Evolutionary conservation across 92 coral and sea anemone genomes (phyloP).

Genomic region (Porites divaricata): DNA sequence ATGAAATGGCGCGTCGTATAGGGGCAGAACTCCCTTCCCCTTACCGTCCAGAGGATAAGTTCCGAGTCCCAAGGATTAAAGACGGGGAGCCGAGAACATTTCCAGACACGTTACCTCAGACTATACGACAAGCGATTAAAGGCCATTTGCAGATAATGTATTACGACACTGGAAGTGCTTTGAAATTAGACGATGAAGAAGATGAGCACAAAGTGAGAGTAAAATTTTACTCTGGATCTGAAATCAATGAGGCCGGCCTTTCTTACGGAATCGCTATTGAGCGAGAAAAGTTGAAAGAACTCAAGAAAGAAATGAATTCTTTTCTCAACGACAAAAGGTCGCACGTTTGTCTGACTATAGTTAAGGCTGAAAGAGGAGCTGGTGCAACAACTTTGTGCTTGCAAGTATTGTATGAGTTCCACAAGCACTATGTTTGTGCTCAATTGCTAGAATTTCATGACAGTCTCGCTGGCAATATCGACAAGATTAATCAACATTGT

Average conservation of each 20-base stretch:
- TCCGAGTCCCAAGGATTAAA: conserved; percentile 67
- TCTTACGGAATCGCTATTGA: conserved; percentile 60
- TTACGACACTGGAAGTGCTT: conserved; percentile 12
- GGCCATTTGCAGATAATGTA: conserved; percentile 77
- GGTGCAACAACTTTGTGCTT: conserved; percentile 81
- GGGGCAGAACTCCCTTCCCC: conserved; percentile 69
- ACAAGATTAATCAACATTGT: conserved; percentile 57
- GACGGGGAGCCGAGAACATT: conserved; percentile 36
- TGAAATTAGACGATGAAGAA: conserved; percentile 27
- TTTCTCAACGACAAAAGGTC: conserved; percentile 62
- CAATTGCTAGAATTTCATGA: conserved; percentile 68
- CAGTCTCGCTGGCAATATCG: conserved; percentile 64
- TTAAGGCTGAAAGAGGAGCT: conserved; percentile 85
- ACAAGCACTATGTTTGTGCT: conserved; percentile 69
- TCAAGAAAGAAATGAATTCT: conserved; percentile 55
- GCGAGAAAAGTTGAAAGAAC: conserved; percentile 56
- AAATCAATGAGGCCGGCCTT: conserved; percentile 57
- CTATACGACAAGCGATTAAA: conserved; percentile 64
- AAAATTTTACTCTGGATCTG: conserved; percentile 68
- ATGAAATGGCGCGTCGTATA: conserved; percentile 60
- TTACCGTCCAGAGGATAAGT: conserved; percentile 71
- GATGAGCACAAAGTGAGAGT: conserved; percentile 51
- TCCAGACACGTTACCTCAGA: conserved; percentile 73
- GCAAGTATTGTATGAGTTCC: conserved; percentile 73
- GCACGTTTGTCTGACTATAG: conserved; percentile 59